Evolutionary conservation across 2,888 invertebrate species (phyloP), one percentile per base, ranked within the genome.

Genomic region (Calameuta filiformis): DNA sequence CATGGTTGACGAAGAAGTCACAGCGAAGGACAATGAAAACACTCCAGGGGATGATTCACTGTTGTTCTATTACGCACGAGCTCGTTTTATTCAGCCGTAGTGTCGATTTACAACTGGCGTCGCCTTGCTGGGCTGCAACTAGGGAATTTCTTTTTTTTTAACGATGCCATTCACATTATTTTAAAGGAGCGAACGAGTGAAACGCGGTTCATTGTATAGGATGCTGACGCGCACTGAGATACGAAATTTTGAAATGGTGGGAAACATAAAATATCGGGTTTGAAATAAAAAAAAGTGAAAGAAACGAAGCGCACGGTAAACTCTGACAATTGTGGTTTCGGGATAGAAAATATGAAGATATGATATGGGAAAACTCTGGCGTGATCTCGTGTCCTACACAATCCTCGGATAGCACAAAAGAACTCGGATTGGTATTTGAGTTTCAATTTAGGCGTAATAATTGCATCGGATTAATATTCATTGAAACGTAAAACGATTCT

Each of bases 391-490:
- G 31, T 71, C 71, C 31, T 71, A n/a, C 31, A 71, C 71, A 23
- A 71, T 12, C 12, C 3, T 71, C 15, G 9, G 12, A 1, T 12
- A 71, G 23, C 23, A 56, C 23, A 56, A 56, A 56, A 56, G 56
- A 56, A 56, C 56, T 56, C 56, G 23, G 23, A 56, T 56, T 56
- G 23, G 56, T 56, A 56, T 87, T 87, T 83, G 85, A 86, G 84
- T 86, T 88, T 86, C 87, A 88, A 88, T 88, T 88, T 88, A 84
- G 85, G 85, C 85, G 86, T 87, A 87, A 88, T 87, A 87, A 88
- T 88, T 88, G 87, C 86, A 83, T 85, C 85, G 85, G 84, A 88
- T 88, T 88, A 87, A 88, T 88, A 88, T 88, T 88, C 88, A 88
- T 88, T 87, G 88, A 84, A 87, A 88, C 87, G 88, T 86, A 88